phyloP scores from a whole-genome alignment of 1,140 invertebrate genomes.

The Drosophila pruinosa region DNA sequence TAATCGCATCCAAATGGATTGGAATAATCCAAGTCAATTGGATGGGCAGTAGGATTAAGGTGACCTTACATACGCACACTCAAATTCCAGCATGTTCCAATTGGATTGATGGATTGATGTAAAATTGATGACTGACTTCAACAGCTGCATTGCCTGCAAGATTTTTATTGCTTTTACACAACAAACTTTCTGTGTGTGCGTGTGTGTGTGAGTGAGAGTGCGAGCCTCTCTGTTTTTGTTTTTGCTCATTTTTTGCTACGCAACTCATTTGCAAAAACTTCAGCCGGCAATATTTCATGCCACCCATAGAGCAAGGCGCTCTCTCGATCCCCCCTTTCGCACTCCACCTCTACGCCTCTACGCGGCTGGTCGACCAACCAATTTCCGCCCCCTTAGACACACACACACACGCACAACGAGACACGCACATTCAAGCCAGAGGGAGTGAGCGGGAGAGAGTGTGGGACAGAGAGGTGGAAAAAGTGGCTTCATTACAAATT shows the following conservation, averaged over 20 bases:
- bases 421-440: conserved; percentile 4
- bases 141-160: conserved; percentile 24
- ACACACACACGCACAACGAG: not conserved
- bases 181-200: not conserved
- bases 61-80: conserved; percentile 1
- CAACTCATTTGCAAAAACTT: conserved; percentile 75
- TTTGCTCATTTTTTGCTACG: conserved; percentile 54
- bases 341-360: not conserved
- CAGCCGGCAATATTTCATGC: conserved; percentile 79
- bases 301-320: conserved; percentile 61
- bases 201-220: not conserved
- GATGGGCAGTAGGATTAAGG: conserved; percentile 7
- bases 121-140: conserved; percentile 40
- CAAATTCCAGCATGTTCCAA: not conserved
- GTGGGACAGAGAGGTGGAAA: conserved; percentile 53
- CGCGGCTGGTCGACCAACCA: conserved; percentile 22
- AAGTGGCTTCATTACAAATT: conserved; percentile 80
- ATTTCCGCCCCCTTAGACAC: conserved; percentile 70
- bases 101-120: conserved; percentile 41
- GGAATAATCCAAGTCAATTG: conserved; percentile 42
- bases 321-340: not conserved
- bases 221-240: conserved; percentile 25
- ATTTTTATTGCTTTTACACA: conserved; percentile 6
- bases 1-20: conserved; percentile 27
- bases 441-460: not conserved